Evolutionary conservation across 2,888 invertebrate genomes (phyloP), one percentile per base, ranked within the genome.

Genomic region (Onthophagus sagittarius): DNA sequence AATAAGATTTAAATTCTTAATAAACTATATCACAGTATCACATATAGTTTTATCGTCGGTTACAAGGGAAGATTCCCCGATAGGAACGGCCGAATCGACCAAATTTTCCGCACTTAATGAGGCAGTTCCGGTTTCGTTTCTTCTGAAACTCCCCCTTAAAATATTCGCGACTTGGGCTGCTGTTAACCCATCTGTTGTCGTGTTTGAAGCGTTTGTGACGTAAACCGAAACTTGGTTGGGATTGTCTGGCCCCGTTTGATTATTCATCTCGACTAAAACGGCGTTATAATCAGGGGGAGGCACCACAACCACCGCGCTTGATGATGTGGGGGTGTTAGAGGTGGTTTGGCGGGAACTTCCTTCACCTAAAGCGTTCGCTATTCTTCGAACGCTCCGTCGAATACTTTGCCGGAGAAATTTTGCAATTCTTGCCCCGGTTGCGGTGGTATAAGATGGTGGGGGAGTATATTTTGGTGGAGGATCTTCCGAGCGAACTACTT

Each of bases 381-480:
- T 85, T 9, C 94, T 89, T 75, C 95, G 86, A 70, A 95, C 92
- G 84, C 95, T 95, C 72, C 94, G 87, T 39, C 95, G 85, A 70
- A 95, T 89, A 78, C 94, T 94, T 81, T 93, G 92, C 0, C 95
- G 88, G 32, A 93, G 81, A 79, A 93, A 87, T 82, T 92, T 93
- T 5, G 93, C 92, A 74, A 95, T 88, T 62, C 94, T 86, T 0
- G 94, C 95, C 0, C 96, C 96, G 0, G 96, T 96, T 0, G 96
- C 96, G 3, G 96, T 96, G 33, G 95, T 94, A 83, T 96, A 96
- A 0, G 95, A 95, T 0, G 96, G 96, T 1, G 97, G 97, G 0
- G 97, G 96, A 0, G 96, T 96, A 85, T 97, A 96, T 84, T 96
- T 96, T 70, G 96, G 96, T 2, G 96, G 96, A 0, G 95, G 94